A percentile compares a stretch with the other conserved stretches of the same genome.
These are phyloP conservation scores for Diorhabda carinulata DNA, from an alignment of 1,140 invertebrate species.

Conservation along the genomic window DNA sequence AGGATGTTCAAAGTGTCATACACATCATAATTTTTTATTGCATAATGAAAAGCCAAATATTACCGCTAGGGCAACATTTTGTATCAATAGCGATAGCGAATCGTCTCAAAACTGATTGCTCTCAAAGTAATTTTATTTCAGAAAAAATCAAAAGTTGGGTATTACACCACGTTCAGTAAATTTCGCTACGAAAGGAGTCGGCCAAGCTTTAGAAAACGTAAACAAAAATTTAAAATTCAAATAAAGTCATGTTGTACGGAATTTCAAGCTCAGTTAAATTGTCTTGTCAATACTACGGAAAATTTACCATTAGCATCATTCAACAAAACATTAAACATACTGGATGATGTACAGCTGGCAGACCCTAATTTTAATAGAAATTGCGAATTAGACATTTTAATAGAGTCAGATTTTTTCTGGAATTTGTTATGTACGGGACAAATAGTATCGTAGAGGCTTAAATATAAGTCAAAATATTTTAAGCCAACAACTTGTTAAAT, in stretches of 20 bases:
- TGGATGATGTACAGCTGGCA: constrained; percentile 17
- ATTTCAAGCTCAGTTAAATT: not conserved
- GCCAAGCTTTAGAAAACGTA: not conserved
- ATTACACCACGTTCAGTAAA: no score
- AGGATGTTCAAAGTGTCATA: no score
- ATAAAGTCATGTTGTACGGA: not conserved
- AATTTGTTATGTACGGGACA: constrained; percentile 21
- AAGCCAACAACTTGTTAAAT: constrained; percentile 13
- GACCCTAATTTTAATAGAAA: constrained; percentile 21
- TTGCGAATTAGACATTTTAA: constrained; percentile 23
- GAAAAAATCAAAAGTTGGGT: not conserved
- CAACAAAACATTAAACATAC: constrained; percentile 18
- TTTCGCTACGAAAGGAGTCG: no score
- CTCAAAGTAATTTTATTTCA: not conserved
- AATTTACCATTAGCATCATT: constrained; percentile 9
- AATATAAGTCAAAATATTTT: not conserved
- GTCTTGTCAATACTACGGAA: constrained; percentile 7
- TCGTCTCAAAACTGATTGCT: not conserved
- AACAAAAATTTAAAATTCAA: not conserved
- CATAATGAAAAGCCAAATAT: no score
- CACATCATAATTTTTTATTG: no score
- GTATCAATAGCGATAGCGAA: no score
- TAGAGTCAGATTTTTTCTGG: constrained; percentile 26
- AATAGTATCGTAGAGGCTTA: not conserved
- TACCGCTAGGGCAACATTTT: no score